Conservation (phyloP, 2,888 invertebrate genomes). For the Pycnomerus fuliginosus region DNA sequence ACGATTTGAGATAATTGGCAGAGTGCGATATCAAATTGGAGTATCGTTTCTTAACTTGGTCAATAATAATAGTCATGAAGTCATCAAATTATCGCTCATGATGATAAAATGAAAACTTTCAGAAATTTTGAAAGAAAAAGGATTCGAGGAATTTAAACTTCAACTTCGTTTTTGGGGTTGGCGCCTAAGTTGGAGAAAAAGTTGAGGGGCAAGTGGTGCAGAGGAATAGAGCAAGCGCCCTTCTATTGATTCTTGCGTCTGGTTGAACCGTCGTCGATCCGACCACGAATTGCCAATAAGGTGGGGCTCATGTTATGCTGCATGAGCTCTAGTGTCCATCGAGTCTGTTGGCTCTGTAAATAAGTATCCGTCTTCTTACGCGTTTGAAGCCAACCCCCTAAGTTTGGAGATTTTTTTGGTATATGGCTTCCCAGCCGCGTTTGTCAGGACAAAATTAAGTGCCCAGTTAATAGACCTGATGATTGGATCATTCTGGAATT, state of each 20-base stretch:
- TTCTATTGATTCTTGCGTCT: slow-evolving; percentile 39
- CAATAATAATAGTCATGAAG: too few relatives aligned
- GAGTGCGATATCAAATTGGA: too few relatives aligned
- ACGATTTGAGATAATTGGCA: too few relatives aligned
- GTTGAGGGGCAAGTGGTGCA: slow-evolving; percentile 31
- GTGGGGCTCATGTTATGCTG: slow-evolving; percentile 40
- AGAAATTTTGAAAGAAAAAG: too few relatives aligned
- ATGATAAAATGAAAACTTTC: too few relatives aligned
- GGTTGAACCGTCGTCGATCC: slow-evolving; percentile 28
- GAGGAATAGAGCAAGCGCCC: slow-evolving; percentile 41
- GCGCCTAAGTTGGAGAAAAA: slow-evolving; percentile 25
- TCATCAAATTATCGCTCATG: too few relatives aligned
- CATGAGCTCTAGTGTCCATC: slow-evolving; percentile 23
- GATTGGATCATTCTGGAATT: slow-evolving; percentile 97
- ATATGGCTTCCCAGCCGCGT: slow-evolving; percentile 39
- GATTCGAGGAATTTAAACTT: slow-evolving; percentile 5
- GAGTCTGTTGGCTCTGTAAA: slow-evolving; percentile 14
- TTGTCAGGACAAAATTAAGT: slow-evolving; percentile 29
- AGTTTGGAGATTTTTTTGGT: slow-evolving; percentile 28
- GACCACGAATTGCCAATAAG: slow-evolving; percentile 39
- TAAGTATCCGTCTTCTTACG: slow-evolving; percentile 20
- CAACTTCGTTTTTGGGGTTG: slow-evolving; percentile 13
- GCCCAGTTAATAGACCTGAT: slow-evolving; percentile 59
- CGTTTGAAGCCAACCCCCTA: slow-evolving; percentile 21
- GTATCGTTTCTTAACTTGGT: too few relatives aligned